Evolutionary conservation across 2,113 vertebrate genomes (phyloP), one percentile per base, ranked within the genome.

Genomic region (Mionectes macconnelli): DNA sequence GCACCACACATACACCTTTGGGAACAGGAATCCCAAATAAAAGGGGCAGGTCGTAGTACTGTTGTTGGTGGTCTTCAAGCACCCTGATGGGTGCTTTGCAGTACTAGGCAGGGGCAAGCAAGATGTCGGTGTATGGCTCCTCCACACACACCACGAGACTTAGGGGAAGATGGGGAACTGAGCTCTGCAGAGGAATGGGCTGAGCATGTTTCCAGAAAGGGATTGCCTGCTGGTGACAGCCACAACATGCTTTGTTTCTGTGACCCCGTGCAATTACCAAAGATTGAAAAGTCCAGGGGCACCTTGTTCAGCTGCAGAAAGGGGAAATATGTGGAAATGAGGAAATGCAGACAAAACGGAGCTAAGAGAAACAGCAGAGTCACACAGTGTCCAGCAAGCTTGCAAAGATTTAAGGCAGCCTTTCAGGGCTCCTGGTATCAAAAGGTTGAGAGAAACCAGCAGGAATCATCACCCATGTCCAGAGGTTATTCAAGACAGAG

Each of bases 141-240:
- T 91, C 42, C 42, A 40, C 0, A 1, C 14, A 28, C 0, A 1
- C 27, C n/a, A 42, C 2, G 6, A 40, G 42, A 22, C 30, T 40
- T 33, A 8, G 21, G 20, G 8, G 11, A 91, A 77, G 60, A 89
- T 40, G 74, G 11, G 14, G 47, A 93, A 35, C 47, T 49, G 67
- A 90, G 37, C 33, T 88, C 76, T 60, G 10, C 44, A 45, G 17
- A 50, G 59, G 30, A 59, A 53, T 8, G 24, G n/a, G 20, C 53
- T 28, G 18, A 87, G 6, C 31, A 56, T 2, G 0, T 56, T 64
- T 24, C 47, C 49, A 85, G 75, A 14, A 63, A 59, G 33, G 22
- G 30, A 14, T 12, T 85, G 17, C 22, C 59, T 1, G 0, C 44
- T 55, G 55, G 12, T 55, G 31, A 24, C 4, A n/a, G 12, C 35